These are phyloP conservation scores for Chaenocephalus aceratus DNA, from an alignment of 2,113 vertebrate genomes.

Conservation along the genomic window DNA sequence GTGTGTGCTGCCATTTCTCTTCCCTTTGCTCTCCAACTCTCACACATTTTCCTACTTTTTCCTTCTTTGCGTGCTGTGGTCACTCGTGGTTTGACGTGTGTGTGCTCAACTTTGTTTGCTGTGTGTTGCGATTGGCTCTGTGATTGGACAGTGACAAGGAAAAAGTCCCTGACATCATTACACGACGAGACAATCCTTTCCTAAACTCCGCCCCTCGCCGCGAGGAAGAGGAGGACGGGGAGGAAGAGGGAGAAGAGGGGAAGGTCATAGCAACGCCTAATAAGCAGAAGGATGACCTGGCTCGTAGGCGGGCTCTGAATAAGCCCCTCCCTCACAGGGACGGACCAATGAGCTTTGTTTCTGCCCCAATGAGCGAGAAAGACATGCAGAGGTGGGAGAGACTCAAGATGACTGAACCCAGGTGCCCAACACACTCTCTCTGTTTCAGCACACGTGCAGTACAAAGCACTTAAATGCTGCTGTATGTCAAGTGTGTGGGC, in stretches of 20 bases:
- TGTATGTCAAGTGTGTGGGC: too few relatives aligned
- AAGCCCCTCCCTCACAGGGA: conserved; percentile 78
- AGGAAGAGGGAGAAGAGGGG: conserved; percentile 69
- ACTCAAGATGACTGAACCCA: conserved; percentile 89
- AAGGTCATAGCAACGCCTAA: conserved; percentile 77
- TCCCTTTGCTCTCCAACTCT: conserved; percentile 38
- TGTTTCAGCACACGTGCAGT: conserved; percentile 21
- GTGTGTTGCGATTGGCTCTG: conserved; percentile 31
- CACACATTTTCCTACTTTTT: conserved; percentile 27
- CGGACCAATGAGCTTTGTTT: conserved; percentile 76
- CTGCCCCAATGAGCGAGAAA: conserved; percentile 87
- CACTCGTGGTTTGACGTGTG: conserved; percentile 40
- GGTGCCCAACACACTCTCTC: conserved; percentile 84
- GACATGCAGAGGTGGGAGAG: conserved; percentile 94
- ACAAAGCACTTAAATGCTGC: conserved; percentile 16
- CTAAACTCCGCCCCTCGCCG: conserved; percentile 57
- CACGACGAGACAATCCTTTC: conserved; percentile 70
- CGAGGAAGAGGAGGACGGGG: conserved; percentile 65
- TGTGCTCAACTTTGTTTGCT: conserved; percentile 34
- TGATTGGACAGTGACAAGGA: conserved; percentile 70
- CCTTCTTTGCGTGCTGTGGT: conserved; percentile 40
- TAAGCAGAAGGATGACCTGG: conserved; percentile 87
- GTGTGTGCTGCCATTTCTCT: not conserved
- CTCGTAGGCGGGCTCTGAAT: conserved; percentile 80
- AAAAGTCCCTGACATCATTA: conserved; percentile 69